Evolutionary conservation across 1,140 invertebrate genomes (phyloP), one percentile per base, ranked within the genome.

Genomic region (Musca vetustissima): DNA sequence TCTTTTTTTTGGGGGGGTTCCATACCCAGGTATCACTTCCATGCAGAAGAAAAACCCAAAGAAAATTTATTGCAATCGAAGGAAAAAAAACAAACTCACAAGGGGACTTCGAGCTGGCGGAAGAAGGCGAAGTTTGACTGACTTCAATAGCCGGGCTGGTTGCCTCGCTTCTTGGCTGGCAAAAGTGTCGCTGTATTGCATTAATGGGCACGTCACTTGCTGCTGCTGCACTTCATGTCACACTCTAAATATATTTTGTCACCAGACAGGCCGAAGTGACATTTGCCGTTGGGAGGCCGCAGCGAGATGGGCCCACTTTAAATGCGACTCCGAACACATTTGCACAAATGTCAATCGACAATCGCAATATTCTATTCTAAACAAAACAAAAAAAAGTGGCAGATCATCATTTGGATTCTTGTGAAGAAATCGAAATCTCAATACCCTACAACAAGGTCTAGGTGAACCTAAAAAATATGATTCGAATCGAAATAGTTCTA

Each of bases 331-430:
- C n/a, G 28, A 61, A 71, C 73, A 77, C 77, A 78, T 78, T 78
- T 78, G 77, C 77, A 78, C n/a, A 78, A 78, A 78, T 78, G 77
- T 78, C 77, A 78, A 78, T 78, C 77, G 76, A n/a, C n/a, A n/a
- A n/a, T n/a, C n/a, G n/a, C n/a, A n/a, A n/a, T 69, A 61, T 61
- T 61, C 28, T 67, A 75, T 61, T 61, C 57, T 36, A 21, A 19
- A 61, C n/a, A n/a, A n/a, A n/a, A n/a, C n/a, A n/a, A n/a, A n/a
- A n/a, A n/a, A n/a, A n/a, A n/a, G 17, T 36, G 43, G 77, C 76
- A 61, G 77, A 74, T 75, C 77, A 78, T 78, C 77, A 78, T 75
- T 78, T 32, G 28, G 28, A 4, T 32, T 32, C 4, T 32, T 32
- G 3, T 32, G 9, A 32, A 3, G 28, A 32, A 32, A 32, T 43